A percentile compares a stretch with the other conserved stretches of the same genome.
Evolutionary conservation across 92 coral and sea anemone species (phyloP).

Genomic region (Actinernus sp.): DNA sequence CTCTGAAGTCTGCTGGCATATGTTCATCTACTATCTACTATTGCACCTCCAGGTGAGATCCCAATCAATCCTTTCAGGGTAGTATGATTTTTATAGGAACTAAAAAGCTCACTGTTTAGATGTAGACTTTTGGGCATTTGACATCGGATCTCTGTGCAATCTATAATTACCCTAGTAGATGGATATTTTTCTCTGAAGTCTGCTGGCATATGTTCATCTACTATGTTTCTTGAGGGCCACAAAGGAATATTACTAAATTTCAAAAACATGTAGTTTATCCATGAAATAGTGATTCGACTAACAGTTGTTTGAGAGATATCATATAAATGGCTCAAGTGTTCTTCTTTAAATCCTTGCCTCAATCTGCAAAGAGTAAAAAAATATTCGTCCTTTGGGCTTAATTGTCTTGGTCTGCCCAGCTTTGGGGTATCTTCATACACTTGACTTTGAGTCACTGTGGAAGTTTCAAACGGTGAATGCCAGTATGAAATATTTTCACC

Average conservation of each 20-base stretch:
- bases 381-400: slow-evolving; percentile 61
- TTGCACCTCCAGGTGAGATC: too few relatives aligned
- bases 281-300: slow-evolving; percentile 39
- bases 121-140: too few relatives aligned
- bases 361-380: slow-evolving; percentile 54
- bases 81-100: too few relatives aligned
- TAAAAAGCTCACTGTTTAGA: too few relatives aligned
- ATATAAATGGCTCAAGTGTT: slow-evolving; percentile 56
- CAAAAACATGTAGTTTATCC: slow-evolving; percentile 52
- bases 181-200: too few relatives aligned
- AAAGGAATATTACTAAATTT: slow-evolving; percentile 4
- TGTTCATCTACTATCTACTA: too few relatives aligned
- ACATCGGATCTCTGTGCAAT: too few relatives aligned
- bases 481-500: slow-evolving; percentile 68
- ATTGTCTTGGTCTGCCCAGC: slow-evolving; percentile 21
- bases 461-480: slow-evolving; percentile 41
- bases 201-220: slow-evolving; percentile 1
- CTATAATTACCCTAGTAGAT: too few relatives aligned
- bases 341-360: slow-evolving; percentile 63
- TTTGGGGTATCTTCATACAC: slow-evolving; percentile 37
- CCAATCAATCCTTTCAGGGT: too few relatives aligned
- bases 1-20: slow-evolving; percentile 27
- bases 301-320: slow-evolving; percentile 54
- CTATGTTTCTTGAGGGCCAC: slow-evolving; percentile 32
- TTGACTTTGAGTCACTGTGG: not conserved